Evolutionary conservation across 2,888 invertebrate species (phyloP), one percentile per base, ranked within the genome.

Genomic region (Drosophila paramelanica): DNA sequence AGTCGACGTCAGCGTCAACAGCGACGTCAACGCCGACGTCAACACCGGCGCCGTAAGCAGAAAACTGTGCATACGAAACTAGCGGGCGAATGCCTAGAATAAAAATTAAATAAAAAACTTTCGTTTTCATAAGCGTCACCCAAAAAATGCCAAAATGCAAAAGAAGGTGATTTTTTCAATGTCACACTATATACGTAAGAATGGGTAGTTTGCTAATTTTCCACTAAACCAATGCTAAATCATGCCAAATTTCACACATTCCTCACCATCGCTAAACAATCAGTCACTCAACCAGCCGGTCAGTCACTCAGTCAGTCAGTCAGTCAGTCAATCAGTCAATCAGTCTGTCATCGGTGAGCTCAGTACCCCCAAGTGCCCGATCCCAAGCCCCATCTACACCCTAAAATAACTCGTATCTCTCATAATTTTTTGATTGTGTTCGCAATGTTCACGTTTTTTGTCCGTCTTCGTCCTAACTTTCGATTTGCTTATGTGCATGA

Each of bases 391-490:
- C 55, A 45, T 45, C 8, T 17, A 13, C 13, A 36, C 43, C 27
- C 39, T 47, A n/a, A n/a, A 42, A 27, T 17, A 67, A 51, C 27
- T 60, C 38, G 17, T 47, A 33, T 58, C 46, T 57, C 36, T 65
- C 71, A 76, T 71, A 56, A 57, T 36, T 78, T 75, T 75, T 66
- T 53, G 23, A 61, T 77, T 64, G 66, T 49, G 42, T 59, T 52
- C 51, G 36, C 23, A 38, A 41, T 41, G 49, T 50, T 70, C 10
- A 42, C 41, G 62, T 46, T 17, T 27, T 42, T 52, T 42, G 2
- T 38, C 51, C 43, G 46, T 25, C 49, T 38, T 46, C 49, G 36
- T 33, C 38, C 27, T 47, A 43, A 41, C 64, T 51, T 50, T 20
- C 38, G 25, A 46, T 43, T 56, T 62, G 69, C 60, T 57, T 39